These are phyloP conservation scores for Apis mellifera DNA, from an alignment of 1,140 invertebrate genomes.

Conservation along the genomic window DNA sequence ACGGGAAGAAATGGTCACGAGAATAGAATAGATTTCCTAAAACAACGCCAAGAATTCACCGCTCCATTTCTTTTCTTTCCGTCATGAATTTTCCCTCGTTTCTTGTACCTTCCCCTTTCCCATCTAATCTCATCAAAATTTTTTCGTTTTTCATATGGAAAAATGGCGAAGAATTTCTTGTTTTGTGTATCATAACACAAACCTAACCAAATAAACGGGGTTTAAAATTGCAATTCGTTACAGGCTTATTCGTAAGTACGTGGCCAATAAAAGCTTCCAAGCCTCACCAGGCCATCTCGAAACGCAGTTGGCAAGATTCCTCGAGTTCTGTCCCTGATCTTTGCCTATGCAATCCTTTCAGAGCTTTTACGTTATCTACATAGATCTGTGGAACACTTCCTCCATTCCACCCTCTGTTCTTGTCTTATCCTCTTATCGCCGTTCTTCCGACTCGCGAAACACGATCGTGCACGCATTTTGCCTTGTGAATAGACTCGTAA, in stretches of 20 bases:
- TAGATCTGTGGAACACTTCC: slow-evolving; percentile 14
- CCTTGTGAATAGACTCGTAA: slow-evolving; percentile 25
- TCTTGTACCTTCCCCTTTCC: no score
- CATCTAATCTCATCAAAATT: neutral
- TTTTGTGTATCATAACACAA: neutral
- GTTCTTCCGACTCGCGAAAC: slow-evolving; percentile 35
- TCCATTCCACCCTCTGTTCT: neutral
- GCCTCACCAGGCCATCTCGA: slow-evolving; percentile 3
- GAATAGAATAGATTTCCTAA: neutral
- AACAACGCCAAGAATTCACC: slow-evolving; percentile 10
- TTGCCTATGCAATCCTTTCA: slow-evolving; percentile 21
- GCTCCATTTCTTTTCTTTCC: neutral
- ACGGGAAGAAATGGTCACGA: neutral
- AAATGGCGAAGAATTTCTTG: neutral
- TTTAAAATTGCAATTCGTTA: slow-evolving; percentile 36
- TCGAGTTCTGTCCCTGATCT: neutral
- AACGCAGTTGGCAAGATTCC: slow-evolving; percentile 38
- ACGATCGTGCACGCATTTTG: slow-evolving; percentile 22
- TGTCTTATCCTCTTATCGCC: slow-evolving; percentile 13
- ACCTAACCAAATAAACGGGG: neutral
- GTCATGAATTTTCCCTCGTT: slow-evolving; percentile 8
- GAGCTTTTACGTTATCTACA: slow-evolving; percentile 37
- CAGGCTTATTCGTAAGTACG: slow-evolving; percentile 42
- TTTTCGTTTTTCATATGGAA: neutral
- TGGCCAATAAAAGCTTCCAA: slow-evolving; percentile 48